A percentile compares a stretch with the other conserved stretches of the same genome.
phyloP scores from a whole-genome alignment of 2,797 vertebrate species.

The Propithecus deckenii region DNA sequence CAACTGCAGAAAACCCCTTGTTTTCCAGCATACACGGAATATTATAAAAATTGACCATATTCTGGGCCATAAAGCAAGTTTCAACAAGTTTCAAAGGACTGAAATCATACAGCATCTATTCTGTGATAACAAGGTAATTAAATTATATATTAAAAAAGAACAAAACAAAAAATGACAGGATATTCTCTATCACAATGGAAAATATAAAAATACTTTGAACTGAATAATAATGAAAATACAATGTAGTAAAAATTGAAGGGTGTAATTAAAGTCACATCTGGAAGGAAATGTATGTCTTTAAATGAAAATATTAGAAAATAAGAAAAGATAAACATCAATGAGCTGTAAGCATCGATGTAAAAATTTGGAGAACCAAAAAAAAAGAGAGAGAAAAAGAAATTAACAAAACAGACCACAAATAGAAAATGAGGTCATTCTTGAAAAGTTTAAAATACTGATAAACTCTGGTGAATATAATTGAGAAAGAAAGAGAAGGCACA shows the following conservation, averaged over 20 bases:
- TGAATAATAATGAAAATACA: background rate
- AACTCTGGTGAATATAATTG: background rate
- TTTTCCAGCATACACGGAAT: background rate
- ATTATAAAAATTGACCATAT: background rate
- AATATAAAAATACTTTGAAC: conserved; percentile 1
- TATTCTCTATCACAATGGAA: background rate
- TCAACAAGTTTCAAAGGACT: conserved; percentile 25
- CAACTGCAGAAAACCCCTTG: background rate
- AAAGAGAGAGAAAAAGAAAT: background rate
- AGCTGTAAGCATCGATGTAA: background rate
- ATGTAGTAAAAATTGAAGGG: background rate
- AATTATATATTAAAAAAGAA: background rate
- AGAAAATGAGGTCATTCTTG: background rate
- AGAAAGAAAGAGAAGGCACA: background rate
- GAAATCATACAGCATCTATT: background rate
- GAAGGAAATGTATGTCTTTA: background rate
- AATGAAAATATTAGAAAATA: conserved; percentile 4
- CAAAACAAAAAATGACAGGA: background rate
- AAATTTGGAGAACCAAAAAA: background rate
- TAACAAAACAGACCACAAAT: background rate
- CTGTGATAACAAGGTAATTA: background rate
- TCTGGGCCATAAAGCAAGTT: background rate
- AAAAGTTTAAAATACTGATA: background rate
- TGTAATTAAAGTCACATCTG: background rate
- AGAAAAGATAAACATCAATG: background rate